phyloP scores from a whole-genome alignment of 2,797 vertebrate species.

The Euphonia xanthogaster region DNA sequence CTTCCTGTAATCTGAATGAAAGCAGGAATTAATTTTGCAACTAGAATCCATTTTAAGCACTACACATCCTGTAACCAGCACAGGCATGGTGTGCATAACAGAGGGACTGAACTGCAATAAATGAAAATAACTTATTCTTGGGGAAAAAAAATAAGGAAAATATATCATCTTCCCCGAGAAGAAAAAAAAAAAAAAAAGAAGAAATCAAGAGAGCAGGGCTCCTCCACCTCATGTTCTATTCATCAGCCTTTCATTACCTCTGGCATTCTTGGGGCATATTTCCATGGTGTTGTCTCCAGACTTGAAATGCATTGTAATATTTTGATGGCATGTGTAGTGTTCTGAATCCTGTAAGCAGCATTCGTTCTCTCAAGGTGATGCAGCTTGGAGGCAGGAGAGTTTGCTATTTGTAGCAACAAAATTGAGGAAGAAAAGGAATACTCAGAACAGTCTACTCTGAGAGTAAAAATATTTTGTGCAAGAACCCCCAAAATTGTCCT shows the following conservation, averaged over 20 bases:
- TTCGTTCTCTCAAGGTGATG: not conserved
- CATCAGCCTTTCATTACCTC: constrained; percentile 44
- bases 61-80: not conserved
- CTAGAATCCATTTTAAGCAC: constrained; percentile 12
- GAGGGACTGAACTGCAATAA: not conserved
- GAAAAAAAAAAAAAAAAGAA: not conserved
- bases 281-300: not conserved
- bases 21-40: constrained; percentile 22
- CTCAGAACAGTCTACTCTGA: not conserved
- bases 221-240: constrained; percentile 37
- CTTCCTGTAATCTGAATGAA: constrained; percentile 16
- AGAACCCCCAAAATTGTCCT: not conserved
- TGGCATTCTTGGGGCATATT: constrained; percentile 31
- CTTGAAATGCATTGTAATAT: constrained; percentile 42
- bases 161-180: not conserved
- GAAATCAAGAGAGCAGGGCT: not conserved
- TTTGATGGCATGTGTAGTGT: not conserved
- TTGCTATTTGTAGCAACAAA: constrained; percentile 21
- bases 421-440: not conserved
- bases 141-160: not conserved
- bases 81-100: not conserved
- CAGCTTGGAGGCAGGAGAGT: not conserved
- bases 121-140: not conserved
- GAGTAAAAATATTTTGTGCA: not conserved
- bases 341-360: not conserved